Evolutionary conservation across 1,140 invertebrate genomes (phyloP).

Genomic region (Formica selysi): DNA sequence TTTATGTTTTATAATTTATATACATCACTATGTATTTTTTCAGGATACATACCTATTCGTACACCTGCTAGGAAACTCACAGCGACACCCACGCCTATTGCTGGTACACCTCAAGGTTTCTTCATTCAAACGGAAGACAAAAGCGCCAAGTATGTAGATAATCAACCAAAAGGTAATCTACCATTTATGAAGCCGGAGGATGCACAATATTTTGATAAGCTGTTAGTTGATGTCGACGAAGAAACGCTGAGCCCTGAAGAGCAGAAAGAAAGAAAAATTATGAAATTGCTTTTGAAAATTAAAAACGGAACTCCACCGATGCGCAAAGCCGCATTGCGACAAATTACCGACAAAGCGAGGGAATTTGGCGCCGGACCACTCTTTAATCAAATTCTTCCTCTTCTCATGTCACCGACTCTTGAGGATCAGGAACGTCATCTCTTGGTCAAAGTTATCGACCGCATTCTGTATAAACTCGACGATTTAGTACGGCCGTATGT

Average conservation of each 20-base stretch:
- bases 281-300: slow-evolving; percentile 99
- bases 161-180: slow-evolving; percentile 98
- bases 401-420: slow-evolving; percentile 99
- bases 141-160: slow-evolving; percentile 96
- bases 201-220: slow-evolving; percentile 99
- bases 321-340: slow-evolving; percentile 98
- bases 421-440: slow-evolving; percentile 99
- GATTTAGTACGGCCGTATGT: slow-evolving; percentile 99
- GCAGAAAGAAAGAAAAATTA: slow-evolving; percentile 99
- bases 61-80: slow-evolving; percentile 98
- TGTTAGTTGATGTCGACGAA: slow-evolving; percentile 99
- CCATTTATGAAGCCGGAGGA: slow-evolving; percentile 99
- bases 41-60: slow-evolving; percentile 97
- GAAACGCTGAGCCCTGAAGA: slow-evolving; percentile 98
- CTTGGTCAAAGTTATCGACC: slow-evolving; percentile 99
- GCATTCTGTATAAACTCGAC: slow-evolving; percentile 99
- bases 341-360: slow-evolving; percentile 99
- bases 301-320: slow-evolving; percentile 99
- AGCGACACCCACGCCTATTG: slow-evolving; percentile 98
- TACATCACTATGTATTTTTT: slow-evolving; percentile 12
- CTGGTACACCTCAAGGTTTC: slow-evolving; percentile 97
- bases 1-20: neutral
- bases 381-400: slow-evolving; percentile 99
- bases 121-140: slow-evolving; percentile 97
- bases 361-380: slow-evolving; percentile 99